These are phyloP conservation scores for Drosophila pseudoananassae DNA, from an alignment of 1,140 invertebrate genomes.

Conservation along the genomic window DNA sequence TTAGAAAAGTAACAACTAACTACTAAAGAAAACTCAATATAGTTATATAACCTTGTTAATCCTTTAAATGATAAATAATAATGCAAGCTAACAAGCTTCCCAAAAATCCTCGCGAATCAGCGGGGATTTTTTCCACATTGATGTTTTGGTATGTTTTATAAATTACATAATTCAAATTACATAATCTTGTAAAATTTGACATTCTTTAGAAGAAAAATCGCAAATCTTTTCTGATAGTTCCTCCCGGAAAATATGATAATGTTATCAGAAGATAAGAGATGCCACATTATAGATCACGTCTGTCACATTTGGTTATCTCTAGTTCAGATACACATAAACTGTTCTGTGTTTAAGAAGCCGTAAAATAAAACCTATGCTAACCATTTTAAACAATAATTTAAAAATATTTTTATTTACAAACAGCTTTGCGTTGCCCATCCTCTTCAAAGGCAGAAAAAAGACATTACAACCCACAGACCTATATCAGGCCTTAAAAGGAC, in stretches of 20 bases:
- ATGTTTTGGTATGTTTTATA: constrained; percentile 61
- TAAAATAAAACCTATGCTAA: background rate
- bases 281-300: constrained; percentile 1
- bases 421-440: constrained; percentile 85
- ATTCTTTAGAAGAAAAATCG: background rate
- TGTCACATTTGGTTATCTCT: background rate
- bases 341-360: background rate
- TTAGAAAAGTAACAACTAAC: no score
- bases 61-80: background rate
- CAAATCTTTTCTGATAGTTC: background rate
- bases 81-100: constrained; percentile 57
- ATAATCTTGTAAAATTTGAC: background rate
- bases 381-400: background rate
- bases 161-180: background rate
- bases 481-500: constrained; percentile 85
- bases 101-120: constrained; percentile 64
- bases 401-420: constrained; percentile 4
- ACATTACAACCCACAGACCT: constrained; percentile 86
- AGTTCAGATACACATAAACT: constrained; percentile 15
- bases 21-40: no score
- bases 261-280: constrained; percentile 20
- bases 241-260: background rate
- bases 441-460: constrained; percentile 85
- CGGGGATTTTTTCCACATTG: constrained; percentile 57
- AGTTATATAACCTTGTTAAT: background rate